Evolutionary conservation across 2,888 invertebrate species (phyloP).

Genomic region (Drosophila yooni): DNA sequence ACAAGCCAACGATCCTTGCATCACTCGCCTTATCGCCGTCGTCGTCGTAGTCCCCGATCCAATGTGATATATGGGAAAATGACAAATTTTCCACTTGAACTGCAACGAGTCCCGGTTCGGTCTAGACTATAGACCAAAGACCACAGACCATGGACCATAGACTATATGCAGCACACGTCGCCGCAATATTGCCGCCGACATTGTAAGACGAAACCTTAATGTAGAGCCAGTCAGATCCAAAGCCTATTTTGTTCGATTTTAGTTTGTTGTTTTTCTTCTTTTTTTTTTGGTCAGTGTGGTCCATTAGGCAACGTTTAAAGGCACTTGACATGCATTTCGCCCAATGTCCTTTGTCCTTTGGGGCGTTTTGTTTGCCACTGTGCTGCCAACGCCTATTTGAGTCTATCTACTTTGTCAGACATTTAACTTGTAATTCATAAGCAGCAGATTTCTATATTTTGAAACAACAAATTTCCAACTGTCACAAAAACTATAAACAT

Average conservation of each 20-base stretch:
- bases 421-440: neutral
- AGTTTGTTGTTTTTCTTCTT: neutral
- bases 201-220: slow-evolving; percentile 72
- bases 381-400: slow-evolving; percentile 14
- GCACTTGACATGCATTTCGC: slow-evolving; percentile 69
- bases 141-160: slow-evolving; percentile 4
- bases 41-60: slow-evolving; percentile 27
- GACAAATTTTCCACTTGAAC: slow-evolving; percentile 81
- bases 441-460: neutral
- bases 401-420: neutral
- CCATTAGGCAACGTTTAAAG: slow-evolving; percentile 71
- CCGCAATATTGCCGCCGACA: slow-evolving; percentile 71
- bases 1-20: slow-evolving; percentile 51
- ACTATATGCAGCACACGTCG: slow-evolving; percentile 50
- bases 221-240: slow-evolving; percentile 31
- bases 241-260: slow-evolving; percentile 10
- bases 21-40: slow-evolving; percentile 61
- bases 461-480: neutral
- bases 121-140: slow-evolving; percentile 22
- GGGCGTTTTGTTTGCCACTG: slow-evolving; percentile 72
- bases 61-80: slow-evolving; percentile 73
- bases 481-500: neutral
- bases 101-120: slow-evolving; percentile 4
- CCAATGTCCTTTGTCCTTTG: slow-evolving; percentile 12
- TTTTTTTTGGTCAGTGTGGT: slow-evolving; percentile 72